Base-by-base conservation (phyloP, 2,888 invertebrate genomes). In the Dynastes tityus region DNA sequence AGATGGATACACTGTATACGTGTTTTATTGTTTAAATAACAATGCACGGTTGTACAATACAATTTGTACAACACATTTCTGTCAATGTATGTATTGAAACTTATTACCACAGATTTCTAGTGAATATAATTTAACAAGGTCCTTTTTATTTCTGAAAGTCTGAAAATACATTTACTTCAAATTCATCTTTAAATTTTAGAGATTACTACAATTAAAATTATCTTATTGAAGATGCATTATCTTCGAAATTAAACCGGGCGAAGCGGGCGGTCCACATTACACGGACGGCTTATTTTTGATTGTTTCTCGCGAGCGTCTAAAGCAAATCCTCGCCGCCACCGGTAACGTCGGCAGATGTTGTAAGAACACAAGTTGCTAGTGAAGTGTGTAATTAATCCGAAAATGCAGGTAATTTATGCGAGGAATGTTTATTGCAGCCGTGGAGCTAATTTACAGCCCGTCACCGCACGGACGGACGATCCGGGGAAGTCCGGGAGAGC, bases 401-500 rank as follows among this genome's bases (percentile, higher is more conserved):
- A 89, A 89, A 89, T 88, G 89, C 88, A 89, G 88, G 88, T 89
- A 89, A 89, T 89, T 89, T 89, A 89, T 89, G 89, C 88, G 84
- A 85, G 87, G 89, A 89, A 89, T 89, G 89, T 89, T 89, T 88
- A 88, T 89, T 88, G 88, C 88, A 87, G 85, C 85, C 85, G 86
- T 85, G 85, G 85, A 88, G 87, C 88, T 89, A 89, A 89, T 89
- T 89, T 89, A 89, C 88, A 87, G 84, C 85, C 85, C 88, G 88
- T 89, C 89, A 88, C 86, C 87, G 83, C 86, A 84, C 84, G 84
- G 85, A 86, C 83, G 84, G 87, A 86, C 85, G 84, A 83, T 83
- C 82, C 82, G 80, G 79, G 81, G 80, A 61, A 45, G 73, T 74
- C 73, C 73, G 73, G 73, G 61, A 22, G 16, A 74, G 45, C 79